phyloP scores from a whole-genome alignment of 2,888 invertebrate genomes.

The Camponotus fellah region DNA sequence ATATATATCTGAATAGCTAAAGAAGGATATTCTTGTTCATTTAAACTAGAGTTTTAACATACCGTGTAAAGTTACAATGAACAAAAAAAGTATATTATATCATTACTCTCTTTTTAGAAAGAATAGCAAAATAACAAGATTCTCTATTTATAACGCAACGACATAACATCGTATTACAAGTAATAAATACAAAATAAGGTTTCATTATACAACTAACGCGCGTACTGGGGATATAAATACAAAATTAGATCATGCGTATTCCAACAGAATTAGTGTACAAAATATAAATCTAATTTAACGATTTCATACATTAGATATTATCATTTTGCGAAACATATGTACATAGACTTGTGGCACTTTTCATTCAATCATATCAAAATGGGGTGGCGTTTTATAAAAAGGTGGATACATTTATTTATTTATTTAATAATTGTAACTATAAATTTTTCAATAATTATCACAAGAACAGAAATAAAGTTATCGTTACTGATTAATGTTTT shows the following conservation, averaged over 20 bases:
- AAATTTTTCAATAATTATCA: conserved; percentile 70
- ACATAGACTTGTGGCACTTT: conserved; percentile 70
- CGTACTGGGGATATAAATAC: conserved; percentile 71
- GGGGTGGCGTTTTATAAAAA: conserved; percentile 47
- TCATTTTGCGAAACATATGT: conserved; percentile 65
- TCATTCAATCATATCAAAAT: conserved; percentile 64
- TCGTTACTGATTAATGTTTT: conserved; percentile 24
- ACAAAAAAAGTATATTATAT: conserved; percentile 61
- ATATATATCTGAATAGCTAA: neutral
- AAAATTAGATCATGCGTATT: conserved; percentile 70
- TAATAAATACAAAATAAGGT: conserved; percentile 74
- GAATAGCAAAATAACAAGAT: conserved; percentile 66
- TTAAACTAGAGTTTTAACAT: conserved; percentile 71
- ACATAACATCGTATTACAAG: conserved; percentile 63
- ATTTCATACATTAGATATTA: conserved; percentile 67
- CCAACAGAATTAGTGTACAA: conserved; percentile 76
- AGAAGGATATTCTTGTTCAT: neutral
- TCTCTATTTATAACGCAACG: conserved; percentile 62
- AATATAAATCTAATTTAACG: conserved; percentile 75
- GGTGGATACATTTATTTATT: conserved; percentile 54
- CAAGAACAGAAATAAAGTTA: conserved; percentile 60
- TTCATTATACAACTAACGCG: conserved; percentile 60
- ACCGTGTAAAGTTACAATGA: conserved; percentile 71
- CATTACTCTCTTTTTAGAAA: conserved; percentile 43
- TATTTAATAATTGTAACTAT: conserved; percentile 75